Evolutionary conservation across 2,888 invertebrate genomes (phyloP).

Genomic region (Nycteola revayana): DNA sequence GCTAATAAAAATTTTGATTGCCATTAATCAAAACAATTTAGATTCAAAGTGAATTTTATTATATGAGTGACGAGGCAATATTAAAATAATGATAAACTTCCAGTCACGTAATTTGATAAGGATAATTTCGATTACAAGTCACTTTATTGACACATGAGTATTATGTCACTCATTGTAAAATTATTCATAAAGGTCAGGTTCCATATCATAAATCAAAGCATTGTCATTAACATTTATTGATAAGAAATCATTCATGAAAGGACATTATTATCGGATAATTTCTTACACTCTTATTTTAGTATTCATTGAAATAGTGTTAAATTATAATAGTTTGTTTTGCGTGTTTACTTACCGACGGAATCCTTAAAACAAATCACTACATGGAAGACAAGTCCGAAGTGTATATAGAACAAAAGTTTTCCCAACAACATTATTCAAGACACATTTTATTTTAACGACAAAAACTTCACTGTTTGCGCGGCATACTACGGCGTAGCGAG

Average conservation of each 20-base stretch:
- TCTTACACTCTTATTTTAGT: background rate
- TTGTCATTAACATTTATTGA: background rate
- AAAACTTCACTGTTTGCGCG: constrained; percentile 55
- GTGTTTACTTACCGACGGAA: constrained; percentile 69
- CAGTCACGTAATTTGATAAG: constrained; percentile 25
- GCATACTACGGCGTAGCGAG: constrained; percentile 38
- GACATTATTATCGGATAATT: background rate
- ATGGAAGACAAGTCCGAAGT: constrained; percentile 80
- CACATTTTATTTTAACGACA: constrained; percentile 60
- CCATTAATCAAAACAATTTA: constrained; percentile 15
- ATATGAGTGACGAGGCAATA: constrained; percentile 9
- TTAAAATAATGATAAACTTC: constrained; percentile 17
- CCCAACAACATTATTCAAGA: constrained; percentile 76
- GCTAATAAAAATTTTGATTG: constrained; percentile 11
- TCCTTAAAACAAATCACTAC: constrained; percentile 80
- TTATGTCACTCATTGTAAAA: too few species aligned
- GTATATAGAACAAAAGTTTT: constrained; percentile 76
- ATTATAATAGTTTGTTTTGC: background rate
- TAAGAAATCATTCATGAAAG: background rate
- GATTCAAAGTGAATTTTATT: constrained; percentile 13
- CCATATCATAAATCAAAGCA: too few species aligned
- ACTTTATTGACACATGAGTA: constrained; percentile 13
- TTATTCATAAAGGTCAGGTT: too few species aligned
- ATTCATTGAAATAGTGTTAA: background rate
- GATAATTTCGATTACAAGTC: constrained; percentile 5